Conservation (phyloP, 2,797 vertebrate genomes). For the Syndactyla subalaris region DNA sequence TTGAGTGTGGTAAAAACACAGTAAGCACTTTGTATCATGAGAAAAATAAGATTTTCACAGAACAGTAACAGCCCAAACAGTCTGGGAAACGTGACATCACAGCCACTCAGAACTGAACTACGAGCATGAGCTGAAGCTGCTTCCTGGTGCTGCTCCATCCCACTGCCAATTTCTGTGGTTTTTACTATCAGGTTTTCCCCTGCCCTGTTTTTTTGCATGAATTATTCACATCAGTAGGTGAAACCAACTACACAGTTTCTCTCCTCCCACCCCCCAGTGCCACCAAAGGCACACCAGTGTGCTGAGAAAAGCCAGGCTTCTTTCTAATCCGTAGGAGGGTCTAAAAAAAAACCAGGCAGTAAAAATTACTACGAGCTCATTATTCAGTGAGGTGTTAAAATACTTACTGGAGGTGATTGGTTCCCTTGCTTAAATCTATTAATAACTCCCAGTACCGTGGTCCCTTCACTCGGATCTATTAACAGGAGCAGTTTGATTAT, state of each 20-base stretch:
- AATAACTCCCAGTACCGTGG: constrained; percentile 96
- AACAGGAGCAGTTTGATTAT: constrained; percentile 51
- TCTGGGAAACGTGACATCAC: constrained; percentile 53
- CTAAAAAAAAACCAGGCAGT: neutral
- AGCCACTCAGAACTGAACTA: constrained; percentile 49
- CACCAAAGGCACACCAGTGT: constrained; percentile 18
- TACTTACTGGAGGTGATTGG: constrained; percentile 90
- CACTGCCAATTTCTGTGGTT: neutral
- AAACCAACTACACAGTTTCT: constrained; percentile 58
- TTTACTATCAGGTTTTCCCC: constrained; percentile 59
- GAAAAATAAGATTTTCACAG: neutral
- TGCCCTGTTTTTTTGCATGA: constrained; percentile 47
- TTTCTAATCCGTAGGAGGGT: neutral
- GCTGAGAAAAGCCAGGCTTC: neutral
- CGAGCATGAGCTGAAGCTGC: constrained; percentile 24
- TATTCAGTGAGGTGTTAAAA: neutral
- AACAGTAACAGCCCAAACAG: constrained; percentile 22
- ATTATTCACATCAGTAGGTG: constrained; percentile 40
- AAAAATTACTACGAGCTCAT: neutral
- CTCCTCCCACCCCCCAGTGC: neutral
- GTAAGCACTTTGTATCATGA: neutral
- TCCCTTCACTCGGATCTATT: constrained; percentile 94
- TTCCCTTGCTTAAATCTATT: constrained; percentile 92
- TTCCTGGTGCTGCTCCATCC: constrained; percentile 11
- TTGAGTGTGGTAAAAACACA: neutral